Evolutionary conservation across 2,888 invertebrate genomes (phyloP).

Genomic region (Frankliniella fusca): DNA sequence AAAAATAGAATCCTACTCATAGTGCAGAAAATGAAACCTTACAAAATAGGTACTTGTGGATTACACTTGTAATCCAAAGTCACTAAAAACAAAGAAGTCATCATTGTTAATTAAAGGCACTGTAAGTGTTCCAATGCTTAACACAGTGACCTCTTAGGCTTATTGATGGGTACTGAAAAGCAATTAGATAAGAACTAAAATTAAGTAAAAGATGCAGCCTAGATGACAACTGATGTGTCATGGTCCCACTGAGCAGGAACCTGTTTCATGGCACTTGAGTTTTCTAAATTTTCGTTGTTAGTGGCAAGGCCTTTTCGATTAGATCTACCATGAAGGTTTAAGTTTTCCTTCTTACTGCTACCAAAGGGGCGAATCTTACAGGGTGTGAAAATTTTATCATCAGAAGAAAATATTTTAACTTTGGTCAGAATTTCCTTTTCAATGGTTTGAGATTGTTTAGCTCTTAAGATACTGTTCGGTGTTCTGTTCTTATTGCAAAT

Average conservation of each 20-base stretch:
- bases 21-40: no score
- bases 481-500: background rate
- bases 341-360: background rate
- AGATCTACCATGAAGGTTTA: background rate
- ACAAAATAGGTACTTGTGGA: no score
- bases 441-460: background rate
- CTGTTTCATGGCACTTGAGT: background rate
- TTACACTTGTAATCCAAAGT: background rate
- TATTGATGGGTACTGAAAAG: background rate
- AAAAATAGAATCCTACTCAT: background rate
- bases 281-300: background rate
- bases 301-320: background rate
- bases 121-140: background rate
- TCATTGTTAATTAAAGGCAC: background rate
- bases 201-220: background rate
- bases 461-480: background rate
- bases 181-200: background rate
- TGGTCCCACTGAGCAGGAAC: constrained; percentile 51
- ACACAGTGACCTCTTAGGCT: background rate
- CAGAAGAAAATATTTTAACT: background rate
- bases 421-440: background rate
- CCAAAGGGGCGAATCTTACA: background rate
- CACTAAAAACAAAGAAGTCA: background rate
- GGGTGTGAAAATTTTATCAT: background rate
- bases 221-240: constrained; percentile 52